A percentile compares a stretch with the other conserved stretches of the same genome.
Evolutionary conservation across 2,888 invertebrate species (phyloP).

Genomic region (Pomacea canaliculata): DNA sequence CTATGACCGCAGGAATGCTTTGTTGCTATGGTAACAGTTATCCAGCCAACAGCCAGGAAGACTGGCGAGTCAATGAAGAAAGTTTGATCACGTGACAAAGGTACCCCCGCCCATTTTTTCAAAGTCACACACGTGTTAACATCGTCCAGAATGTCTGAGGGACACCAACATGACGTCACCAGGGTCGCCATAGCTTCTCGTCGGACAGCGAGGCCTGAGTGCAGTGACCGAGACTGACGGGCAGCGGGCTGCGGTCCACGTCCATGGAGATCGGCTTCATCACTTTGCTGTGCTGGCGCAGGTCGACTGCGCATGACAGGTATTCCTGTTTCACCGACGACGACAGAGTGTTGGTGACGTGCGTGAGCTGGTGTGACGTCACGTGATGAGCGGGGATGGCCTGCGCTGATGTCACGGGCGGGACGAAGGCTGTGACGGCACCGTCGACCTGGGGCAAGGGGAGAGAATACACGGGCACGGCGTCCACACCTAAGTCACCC

Average conservation of each 20-base stretch:
- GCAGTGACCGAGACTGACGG: not conserved
- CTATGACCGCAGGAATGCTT: too few species aligned
- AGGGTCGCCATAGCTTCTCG: constrained; percentile 34
- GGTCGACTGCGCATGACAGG: constrained; percentile 5
- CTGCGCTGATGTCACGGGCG: not conserved
- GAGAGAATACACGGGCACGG: constrained; percentile 22
- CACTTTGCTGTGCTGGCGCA: constrained; percentile 7
- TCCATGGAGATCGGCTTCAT: not conserved
- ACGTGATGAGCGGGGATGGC: not conserved
- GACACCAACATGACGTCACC: constrained; percentile 15
- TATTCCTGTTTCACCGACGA: constrained; percentile 12
- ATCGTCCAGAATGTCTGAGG: not conserved
- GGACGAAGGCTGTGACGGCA: constrained; percentile 16
- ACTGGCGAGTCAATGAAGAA: too few species aligned
- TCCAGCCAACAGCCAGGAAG: too few species aligned
- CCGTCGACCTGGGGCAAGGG: constrained; percentile 1
- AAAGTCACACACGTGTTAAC: too few species aligned
- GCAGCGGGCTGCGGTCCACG: not conserved
- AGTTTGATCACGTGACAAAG: too few species aligned
- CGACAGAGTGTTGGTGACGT: not conserved
- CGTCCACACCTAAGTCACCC: constrained; percentile 17
- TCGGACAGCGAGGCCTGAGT: constrained; percentile 29
- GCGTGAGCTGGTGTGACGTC: not conserved
- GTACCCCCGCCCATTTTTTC: too few species aligned
- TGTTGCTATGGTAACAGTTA: too few species aligned